Conservation (phyloP, 2,797 vertebrate genomes). For the Otus scops region DNA sequence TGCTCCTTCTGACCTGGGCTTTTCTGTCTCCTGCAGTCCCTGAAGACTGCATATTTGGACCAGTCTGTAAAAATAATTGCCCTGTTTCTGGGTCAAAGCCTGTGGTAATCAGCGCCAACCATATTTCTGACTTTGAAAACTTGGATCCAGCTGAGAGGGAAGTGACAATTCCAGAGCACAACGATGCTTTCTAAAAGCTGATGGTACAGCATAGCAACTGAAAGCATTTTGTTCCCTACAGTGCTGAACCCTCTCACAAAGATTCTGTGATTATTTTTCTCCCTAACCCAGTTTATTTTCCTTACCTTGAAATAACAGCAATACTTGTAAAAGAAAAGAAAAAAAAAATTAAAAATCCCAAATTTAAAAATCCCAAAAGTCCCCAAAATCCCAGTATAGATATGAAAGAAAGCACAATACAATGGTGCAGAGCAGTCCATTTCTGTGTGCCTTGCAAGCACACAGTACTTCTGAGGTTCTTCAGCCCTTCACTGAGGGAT, state of each 20-base stretch:
- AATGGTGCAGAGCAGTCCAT: background rate
- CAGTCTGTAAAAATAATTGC: background rate
- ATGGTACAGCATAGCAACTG: background rate
- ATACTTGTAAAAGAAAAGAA: background rate
- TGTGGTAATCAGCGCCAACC: background rate
- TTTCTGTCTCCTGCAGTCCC: background rate
- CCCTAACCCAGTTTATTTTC: background rate
- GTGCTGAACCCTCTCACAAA: background rate
- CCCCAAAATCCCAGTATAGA: background rate
- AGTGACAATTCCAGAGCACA: background rate
- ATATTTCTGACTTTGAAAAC: background rate
- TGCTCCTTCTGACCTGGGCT: background rate
- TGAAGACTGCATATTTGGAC: background rate
- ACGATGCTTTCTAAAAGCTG: background rate
- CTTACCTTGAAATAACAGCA: background rate
- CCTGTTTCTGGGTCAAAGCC: background rate
- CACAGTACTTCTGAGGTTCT: background rate
- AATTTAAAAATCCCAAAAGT: background rate
- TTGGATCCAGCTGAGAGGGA: background rate
- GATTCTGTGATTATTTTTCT: background rate
- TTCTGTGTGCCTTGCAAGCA: background rate
- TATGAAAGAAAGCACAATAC: background rate
- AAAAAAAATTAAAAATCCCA: background rate
- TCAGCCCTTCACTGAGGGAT: background rate
- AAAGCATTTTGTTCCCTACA: background rate